These are phyloP conservation scores for Ameiurus melas DNA, from an alignment of 2,113 vertebrate genomes.

Conservation along the genomic window DNA sequence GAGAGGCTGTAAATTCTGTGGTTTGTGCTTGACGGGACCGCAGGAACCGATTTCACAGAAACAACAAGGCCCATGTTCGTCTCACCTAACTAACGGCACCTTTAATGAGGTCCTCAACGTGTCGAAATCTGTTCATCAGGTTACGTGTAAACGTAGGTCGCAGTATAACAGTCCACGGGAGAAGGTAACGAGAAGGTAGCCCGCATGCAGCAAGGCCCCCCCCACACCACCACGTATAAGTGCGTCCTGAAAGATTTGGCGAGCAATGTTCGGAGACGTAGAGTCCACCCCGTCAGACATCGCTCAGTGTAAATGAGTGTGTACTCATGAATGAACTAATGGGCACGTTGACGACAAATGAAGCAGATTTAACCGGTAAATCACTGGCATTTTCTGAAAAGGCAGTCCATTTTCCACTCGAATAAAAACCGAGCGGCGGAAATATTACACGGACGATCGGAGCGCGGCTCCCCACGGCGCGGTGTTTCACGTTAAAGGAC, in stretches of 20 bases:
- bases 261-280: not conserved
- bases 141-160: not conserved
- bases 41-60: not conserved
- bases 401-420: constrained; percentile 20
- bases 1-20: not conserved
- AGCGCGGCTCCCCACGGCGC: not conserved
- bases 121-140: not conserved
- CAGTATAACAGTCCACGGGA: not conserved
- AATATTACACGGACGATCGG: constrained; percentile 28
- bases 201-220: no score
- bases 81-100: not conserved
- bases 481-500: not conserved
- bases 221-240: no score
- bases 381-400: not conserved
- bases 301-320: not conserved
- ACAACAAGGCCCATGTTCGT: not conserved
- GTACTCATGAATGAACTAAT: not conserved
- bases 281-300: not conserved
- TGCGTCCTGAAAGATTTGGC: not conserved
- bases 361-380: constrained; percentile 5
- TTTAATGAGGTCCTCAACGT: not conserved
- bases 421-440: constrained; percentile 30
- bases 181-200: not conserved
- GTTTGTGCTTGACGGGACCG: not conserved
- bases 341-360: not conserved